Evolutionary conservation across 2,888 invertebrate species (phyloP).

Genomic region (Cephus rjabovi): DNA sequence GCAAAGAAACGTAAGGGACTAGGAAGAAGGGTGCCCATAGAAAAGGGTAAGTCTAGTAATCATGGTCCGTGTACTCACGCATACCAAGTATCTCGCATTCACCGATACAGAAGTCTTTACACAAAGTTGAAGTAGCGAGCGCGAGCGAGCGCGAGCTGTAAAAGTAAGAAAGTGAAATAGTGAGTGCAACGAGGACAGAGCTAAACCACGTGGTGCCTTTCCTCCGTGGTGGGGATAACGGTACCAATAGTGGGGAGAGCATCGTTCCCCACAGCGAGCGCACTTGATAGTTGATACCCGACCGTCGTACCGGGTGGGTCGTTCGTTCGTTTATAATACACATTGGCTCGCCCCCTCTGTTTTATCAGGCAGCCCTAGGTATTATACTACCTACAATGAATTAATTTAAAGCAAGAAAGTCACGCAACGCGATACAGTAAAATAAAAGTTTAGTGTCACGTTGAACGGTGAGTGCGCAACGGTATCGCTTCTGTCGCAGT

Average conservation of each 20-base stretch:
- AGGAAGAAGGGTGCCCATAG: neutral
- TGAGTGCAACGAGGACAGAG: slow-evolving; percentile 4
- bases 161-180: slow-evolving; percentile 18
- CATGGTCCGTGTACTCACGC: neutral
- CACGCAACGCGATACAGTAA: neutral
- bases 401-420: neutral
- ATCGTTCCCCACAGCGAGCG: slow-evolving; percentile 24
- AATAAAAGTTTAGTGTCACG: neutral
- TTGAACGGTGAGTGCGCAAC: neutral
- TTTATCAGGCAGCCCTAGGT: neutral
- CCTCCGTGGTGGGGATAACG: slow-evolving; percentile 13
- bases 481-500: no score
- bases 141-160: slow-evolving; percentile 4
- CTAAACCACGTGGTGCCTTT: slow-evolving; percentile 28
- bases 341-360: neutral
- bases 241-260: slow-evolving; percentile 8
- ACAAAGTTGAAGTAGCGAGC: neutral
- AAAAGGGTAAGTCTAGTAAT: neutral
- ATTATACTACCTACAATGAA: neutral
- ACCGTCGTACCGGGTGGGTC: slow-evolving; percentile 44
- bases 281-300: slow-evolving; percentile 48
- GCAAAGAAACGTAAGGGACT: neutral
- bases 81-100: neutral
- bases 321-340: slow-evolving; percentile 11
- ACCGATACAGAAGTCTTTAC: slow-evolving; percentile 9